These are phyloP conservation scores for Scaptomyza flava DNA, from an alignment of 2,888 invertebrate genomes.

Conservation along the genomic window DNA sequence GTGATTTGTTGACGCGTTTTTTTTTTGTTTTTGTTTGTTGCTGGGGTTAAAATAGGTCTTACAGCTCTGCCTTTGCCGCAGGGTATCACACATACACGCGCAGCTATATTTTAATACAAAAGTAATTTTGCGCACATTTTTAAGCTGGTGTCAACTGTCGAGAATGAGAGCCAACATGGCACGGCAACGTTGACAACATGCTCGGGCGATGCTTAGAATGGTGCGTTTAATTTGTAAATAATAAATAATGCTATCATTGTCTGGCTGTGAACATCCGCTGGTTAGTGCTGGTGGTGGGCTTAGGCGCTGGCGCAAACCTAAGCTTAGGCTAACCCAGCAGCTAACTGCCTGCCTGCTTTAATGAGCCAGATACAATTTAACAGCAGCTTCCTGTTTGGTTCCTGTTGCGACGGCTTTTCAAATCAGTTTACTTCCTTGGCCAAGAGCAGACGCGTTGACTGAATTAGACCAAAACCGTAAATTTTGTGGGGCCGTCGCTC, in stretches of 20 bases:
- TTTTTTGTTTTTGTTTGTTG: constrained; percentile 50
- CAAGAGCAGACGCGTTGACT: constrained; percentile 51
- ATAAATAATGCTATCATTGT: constrained; percentile 67
- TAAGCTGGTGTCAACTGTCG: constrained; percentile 78
- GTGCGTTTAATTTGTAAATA: constrained; percentile 59
- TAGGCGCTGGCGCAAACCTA: constrained; percentile 8
- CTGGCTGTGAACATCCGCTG: constrained; percentile 67
- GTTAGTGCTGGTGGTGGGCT: neutral
- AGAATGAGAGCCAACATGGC: constrained; percentile 17
- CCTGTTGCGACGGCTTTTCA: constrained; percentile 75
- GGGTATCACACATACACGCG: constrained; percentile 38
- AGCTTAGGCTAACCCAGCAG: constrained; percentile 28
- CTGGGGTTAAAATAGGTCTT: constrained; percentile 77
- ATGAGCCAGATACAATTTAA: constrained; percentile 77
- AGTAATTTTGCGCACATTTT: constrained; percentile 72
- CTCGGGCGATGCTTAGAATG: constrained; percentile 10
- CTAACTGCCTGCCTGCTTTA: constrained; percentile 69
- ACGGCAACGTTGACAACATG: constrained; percentile 15
- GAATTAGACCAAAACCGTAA: constrained; percentile 80
- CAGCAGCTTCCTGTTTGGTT: constrained; percentile 75
- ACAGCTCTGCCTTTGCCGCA: constrained; percentile 51
- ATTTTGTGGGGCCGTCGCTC: constrained; percentile 64
- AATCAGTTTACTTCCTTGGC: constrained; percentile 80
- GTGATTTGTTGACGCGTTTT: constrained; percentile 72
- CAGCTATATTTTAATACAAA: constrained; percentile 61